These are phyloP conservation scores for Drosophila erecta DNA, from an alignment of 1,140 invertebrate genomes.

Conservation along the genomic window DNA sequence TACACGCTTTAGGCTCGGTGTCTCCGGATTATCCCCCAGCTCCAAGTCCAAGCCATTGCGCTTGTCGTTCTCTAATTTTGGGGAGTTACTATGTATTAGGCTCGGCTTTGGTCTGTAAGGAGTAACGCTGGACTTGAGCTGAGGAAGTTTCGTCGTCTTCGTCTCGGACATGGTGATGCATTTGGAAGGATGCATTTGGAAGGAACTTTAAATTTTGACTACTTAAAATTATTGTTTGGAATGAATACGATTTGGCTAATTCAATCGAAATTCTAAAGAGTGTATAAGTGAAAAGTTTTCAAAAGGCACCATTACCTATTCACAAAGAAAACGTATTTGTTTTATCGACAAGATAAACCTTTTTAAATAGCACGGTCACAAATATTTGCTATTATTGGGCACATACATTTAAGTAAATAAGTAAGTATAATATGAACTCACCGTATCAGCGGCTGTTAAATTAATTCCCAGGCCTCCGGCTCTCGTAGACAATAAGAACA, in stretches of 20 bases:
- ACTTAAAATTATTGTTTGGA: not conserved
- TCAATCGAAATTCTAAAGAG: not conserved
- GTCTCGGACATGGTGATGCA: not conserved
- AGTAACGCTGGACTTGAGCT: conserved; percentile 22
- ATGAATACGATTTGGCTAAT: no score
- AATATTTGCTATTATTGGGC: not conserved
- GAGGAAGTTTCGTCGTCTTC: not conserved
- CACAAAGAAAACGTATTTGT: not conserved
- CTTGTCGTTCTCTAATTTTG: conserved; percentile 19
- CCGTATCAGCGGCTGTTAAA: conserved; percentile 98
- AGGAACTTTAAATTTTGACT: not conserved
- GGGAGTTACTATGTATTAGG: not conserved
- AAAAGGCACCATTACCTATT: not conserved
- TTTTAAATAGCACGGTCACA: not conserved
- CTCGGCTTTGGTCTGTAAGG: conserved; percentile 5
- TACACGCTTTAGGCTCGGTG: conserved; percentile 12
- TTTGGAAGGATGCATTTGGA: conserved; percentile 1
- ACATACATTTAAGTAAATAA: no score
- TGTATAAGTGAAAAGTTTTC: not conserved
- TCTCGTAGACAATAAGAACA: conserved; percentile 97
- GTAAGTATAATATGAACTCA: conserved; percentile 85
- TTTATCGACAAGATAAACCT: not conserved
- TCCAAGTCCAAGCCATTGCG: conserved; percentile 41
- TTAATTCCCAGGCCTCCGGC: conserved; percentile 99
- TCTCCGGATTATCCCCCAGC: not conserved